Conservation (phyloP, 2,113 vertebrate species). For the Rhynchomys soricoides region DNA sequence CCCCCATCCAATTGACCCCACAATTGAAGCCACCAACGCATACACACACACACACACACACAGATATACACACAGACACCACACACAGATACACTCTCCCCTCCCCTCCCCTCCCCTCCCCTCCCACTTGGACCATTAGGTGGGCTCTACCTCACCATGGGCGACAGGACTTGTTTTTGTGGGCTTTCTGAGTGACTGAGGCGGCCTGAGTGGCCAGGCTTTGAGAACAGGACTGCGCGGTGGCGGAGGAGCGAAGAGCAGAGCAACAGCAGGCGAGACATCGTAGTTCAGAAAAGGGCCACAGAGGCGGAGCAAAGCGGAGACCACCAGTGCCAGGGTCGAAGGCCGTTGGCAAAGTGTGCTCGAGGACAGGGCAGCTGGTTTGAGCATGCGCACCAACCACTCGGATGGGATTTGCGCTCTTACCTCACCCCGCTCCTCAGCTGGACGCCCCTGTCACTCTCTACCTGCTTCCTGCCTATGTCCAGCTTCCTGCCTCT, state of each 20-base stretch:
- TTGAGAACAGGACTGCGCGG: not conserved
- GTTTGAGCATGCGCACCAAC: not conserved
- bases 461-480: accelerated
- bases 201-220: not conserved
- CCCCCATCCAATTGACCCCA: not conserved
- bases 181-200: not conserved
- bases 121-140: not conserved
- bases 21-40: not conserved
- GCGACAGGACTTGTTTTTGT: not conserved
- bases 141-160: constrained; percentile 43
- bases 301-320: accelerated
- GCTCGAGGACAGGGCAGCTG: accelerated
- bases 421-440: not conserved
- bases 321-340: accelerated
- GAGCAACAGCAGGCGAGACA: not conserved
- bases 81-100: not conserved
- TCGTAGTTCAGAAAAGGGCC: not conserved
- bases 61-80: not conserved
- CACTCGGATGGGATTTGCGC: not conserved
- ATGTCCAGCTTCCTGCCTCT: accelerated
- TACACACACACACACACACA: not conserved
- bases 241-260: not conserved
- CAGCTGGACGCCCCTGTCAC: not conserved
- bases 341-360: accelerated
- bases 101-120: too few relatives aligned